Percentiles rank a stretch among this genome's conserved stretches.
phyloP scores from a whole-genome alignment of 2,113 vertebrate species.

The Rhynchomys soricoides region DNA sequence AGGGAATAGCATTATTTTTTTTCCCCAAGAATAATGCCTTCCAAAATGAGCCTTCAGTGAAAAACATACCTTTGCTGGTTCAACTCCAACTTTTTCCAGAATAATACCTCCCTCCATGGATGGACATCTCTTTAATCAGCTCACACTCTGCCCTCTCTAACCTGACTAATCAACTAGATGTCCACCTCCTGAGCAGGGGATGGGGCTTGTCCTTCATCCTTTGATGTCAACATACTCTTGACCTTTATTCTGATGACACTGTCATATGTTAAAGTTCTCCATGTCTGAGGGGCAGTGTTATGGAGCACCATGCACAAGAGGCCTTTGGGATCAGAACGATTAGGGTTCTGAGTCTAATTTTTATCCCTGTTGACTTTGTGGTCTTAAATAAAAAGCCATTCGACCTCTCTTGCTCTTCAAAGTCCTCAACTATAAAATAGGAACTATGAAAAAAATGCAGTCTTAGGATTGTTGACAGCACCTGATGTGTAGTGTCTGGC shows the following conservation, averaged over 20 bases:
- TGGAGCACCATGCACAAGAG: background rate
- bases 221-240: background rate
- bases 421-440: background rate
- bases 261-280: background rate
- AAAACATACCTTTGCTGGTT: background rate
- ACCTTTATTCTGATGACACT: background rate
- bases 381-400: background rate
- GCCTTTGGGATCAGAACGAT: background rate
- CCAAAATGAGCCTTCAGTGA: background rate
- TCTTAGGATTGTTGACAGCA: constrained; percentile 5
- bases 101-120: background rate
- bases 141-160: background rate
- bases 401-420: background rate
- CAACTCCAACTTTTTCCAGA: background rate
- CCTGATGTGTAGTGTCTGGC: background rate
- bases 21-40: background rate
- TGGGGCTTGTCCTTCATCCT: background rate
- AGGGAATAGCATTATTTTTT: background rate
- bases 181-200: background rate
- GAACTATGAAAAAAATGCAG: background rate
- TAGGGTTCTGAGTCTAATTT: background rate
- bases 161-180: background rate
- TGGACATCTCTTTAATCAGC: too few species aligned
- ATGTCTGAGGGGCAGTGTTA: background rate
- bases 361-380: background rate